phyloP scores from a whole-genome alignment of 2,888 invertebrate genomes.

The Aphelenchoides bicaudatus region DNA sequence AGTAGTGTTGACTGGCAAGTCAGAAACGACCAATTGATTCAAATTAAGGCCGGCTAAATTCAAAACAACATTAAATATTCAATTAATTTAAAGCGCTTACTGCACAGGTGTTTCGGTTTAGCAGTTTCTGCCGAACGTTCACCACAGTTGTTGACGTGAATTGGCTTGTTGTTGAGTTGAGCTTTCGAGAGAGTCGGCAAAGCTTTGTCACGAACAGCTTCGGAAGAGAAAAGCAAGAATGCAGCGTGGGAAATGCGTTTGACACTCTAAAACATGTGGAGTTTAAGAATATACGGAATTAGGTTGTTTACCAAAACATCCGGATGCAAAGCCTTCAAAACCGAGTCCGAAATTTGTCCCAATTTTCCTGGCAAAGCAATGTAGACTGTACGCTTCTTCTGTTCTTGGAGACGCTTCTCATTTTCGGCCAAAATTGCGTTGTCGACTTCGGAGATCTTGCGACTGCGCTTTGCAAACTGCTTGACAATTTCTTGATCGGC shows the following conservation, averaged over 20 bases:
- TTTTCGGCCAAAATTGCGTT: slow-evolving; percentile 10
- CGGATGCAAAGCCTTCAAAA: slow-evolving; percentile 18
- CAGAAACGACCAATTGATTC: not conserved
- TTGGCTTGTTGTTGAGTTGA: slow-evolving; percentile 11
- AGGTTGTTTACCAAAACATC: slow-evolving; percentile 13
- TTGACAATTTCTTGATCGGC: not conserved
- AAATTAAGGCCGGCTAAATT: not conserved
- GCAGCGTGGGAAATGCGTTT: not conserved
- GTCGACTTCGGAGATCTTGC: not conserved
- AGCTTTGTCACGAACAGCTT: slow-evolving; percentile 39
- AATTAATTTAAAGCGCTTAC: not conserved
- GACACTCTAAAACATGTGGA: too few species aligned
- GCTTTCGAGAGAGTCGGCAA: slow-evolving; percentile 31
- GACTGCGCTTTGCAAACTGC: not conserved
- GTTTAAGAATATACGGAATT: too few species aligned
- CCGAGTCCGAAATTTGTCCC: slow-evolving; percentile 1
- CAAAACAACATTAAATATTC: not conserved
- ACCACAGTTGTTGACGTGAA: slow-evolving; percentile 5
- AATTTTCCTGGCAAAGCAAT: slow-evolving; percentile 3
- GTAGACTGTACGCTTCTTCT: slow-evolving; percentile 8
- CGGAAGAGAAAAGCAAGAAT: slow-evolving; percentile 16
- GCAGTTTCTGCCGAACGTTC: too few species aligned
- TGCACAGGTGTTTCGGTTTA: not conserved
- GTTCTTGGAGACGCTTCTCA: slow-evolving; percentile 11
- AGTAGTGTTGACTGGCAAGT: slow-evolving; percentile 1